phyloP scores from a whole-genome alignment of 2,888 invertebrate species.

The Lasius platythorax region DNA sequence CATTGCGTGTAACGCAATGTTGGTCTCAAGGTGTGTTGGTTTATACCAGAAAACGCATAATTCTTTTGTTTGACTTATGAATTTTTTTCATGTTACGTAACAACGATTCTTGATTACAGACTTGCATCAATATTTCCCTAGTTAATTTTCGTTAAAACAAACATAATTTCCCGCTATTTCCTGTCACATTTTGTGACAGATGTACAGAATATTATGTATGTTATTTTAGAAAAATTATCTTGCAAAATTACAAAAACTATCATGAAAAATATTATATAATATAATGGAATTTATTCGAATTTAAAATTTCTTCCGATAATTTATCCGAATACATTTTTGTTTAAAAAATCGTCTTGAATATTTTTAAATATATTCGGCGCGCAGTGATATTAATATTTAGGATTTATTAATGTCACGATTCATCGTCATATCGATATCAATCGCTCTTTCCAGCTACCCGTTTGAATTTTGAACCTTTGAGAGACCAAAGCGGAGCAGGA shows the following conservation, averaged over 20 bases:
- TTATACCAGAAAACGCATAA: background rate
- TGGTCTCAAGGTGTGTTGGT: constrained; percentile 20
- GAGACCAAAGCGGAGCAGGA: background rate
- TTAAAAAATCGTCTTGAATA: constrained; percentile 30
- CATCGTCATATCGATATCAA: background rate
- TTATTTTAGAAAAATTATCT: background rate
- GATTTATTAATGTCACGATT: constrained; percentile 12
- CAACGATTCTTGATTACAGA: constrained; percentile 31
- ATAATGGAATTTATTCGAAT: background rate
- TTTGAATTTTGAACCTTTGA: constrained; percentile 32
- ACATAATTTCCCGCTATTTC: background rate
- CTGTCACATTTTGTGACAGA: background rate
- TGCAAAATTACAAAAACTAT: background rate
- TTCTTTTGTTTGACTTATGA: background rate
- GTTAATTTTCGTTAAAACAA: background rate
- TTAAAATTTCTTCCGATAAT: background rate
- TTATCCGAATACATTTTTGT: background rate
- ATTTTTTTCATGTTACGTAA: constrained; percentile 3
- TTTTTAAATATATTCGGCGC: background rate
- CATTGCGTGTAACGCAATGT: constrained; percentile 36
- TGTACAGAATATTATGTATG: background rate
- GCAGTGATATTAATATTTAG: constrained; percentile 8
- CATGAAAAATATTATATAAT: background rate
- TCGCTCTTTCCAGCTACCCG: background rate
- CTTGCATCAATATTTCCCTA: background rate